Evolutionary conservation across 2,113 vertebrate species (phyloP), one percentile per base, ranked within the genome.

Genomic region (Syrrhaptes paradoxus): DNA sequence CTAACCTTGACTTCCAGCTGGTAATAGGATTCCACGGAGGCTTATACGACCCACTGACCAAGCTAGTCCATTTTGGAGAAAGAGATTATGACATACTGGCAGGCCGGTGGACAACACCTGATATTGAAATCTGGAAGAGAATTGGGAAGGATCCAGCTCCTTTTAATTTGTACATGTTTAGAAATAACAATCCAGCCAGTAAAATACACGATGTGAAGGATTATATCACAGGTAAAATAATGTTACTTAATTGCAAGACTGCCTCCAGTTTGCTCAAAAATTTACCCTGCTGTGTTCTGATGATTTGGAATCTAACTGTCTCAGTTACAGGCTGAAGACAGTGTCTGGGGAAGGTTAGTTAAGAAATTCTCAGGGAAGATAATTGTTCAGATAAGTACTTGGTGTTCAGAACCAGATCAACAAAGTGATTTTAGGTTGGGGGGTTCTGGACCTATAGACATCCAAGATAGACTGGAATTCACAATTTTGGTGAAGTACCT

Each of bases 151-250:
- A 99, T 84, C 99, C 99, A 5, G 98, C 98, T 58, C 99, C 99
- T 52, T 99, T 99, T 94, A 99, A 99, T 96, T 97, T 99, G n/a
- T 99, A 99, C 94, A 99, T 99, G 98, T 99, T 99, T 96, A 98
- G 98, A 95, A 99, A 99, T 96, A 99, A 99, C 95, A 99, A 99
- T 81, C 99, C 99, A 19, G 99, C 99, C 95, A 99, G 99, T 98
- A 99, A 99, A 97, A 99, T 99, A 93, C 98, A 99, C 2, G 98
- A 99, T 84, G 98, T 99, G 51, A 99, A 98, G 97, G 99, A 99
- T 74, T 99, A 99, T 89, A 99, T 99, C 78, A 99, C 99, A 98
- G 99, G 99, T 99, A 98, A 97, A 95, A 79, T 28, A 38, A n/a
- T 7, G 46, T 85, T 70, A 68, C 46, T 78, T 84, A 63, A 78